These are phyloP conservation scores for Andinoacara biseriatus DNA, from an alignment of 2,113 vertebrate species.

Conservation along the genomic window DNA sequence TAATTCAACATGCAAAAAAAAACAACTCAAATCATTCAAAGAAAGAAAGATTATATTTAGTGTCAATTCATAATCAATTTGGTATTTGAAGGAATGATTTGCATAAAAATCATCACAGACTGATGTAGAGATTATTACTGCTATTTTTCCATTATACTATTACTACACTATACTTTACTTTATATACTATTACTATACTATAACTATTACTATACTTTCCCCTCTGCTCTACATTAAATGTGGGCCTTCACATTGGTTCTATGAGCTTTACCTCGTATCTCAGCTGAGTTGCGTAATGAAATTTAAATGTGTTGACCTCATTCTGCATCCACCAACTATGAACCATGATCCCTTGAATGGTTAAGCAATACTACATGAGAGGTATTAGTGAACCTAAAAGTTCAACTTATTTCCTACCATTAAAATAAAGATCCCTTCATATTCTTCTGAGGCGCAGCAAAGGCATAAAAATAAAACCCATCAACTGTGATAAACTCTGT, in stretches of 20 bases:
- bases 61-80: neutral
- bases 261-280: conserved; percentile 7
- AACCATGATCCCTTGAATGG: neutral
- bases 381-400: neutral
- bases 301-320: conserved; percentile 7
- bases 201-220: no score
- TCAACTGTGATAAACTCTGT: neutral
- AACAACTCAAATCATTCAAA: neutral
- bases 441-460: neutral
- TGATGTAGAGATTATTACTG: neutral
- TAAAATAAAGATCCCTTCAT: neutral
- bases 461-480: neutral
- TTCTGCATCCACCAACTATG: neutral
- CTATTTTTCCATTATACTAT: no score
- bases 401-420: neutral
- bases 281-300: conserved; percentile 6
- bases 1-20: neutral
- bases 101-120: neutral
- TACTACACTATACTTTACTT: no score
- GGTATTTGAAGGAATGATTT: neutral
- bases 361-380: neutral
- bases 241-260: neutral
- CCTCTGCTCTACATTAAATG: neutral
- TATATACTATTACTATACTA: no score
- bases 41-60: neutral